Evolutionary conservation across 92 coral and sea anemone species (phyloP), one percentile per base, ranked within the genome.

Genomic region (Actinostola sp.): DNA sequence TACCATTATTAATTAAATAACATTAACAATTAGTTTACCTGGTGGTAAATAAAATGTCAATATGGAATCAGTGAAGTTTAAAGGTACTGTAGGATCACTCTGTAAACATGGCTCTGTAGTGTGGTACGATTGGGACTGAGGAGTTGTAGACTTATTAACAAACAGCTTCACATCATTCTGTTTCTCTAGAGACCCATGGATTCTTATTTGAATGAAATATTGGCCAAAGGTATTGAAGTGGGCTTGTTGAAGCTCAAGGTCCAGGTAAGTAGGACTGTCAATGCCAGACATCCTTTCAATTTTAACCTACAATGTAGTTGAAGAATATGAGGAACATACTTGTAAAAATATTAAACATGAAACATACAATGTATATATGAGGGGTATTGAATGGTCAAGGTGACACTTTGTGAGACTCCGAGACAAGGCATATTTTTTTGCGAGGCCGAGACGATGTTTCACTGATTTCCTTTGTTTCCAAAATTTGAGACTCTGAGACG

Each of bases 11-110:
- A n/a, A n/a, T n/a, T n/a, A n/a, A 13, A 10, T 29, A 43, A 25
- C 46, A 67, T 14, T 8, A 14, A 45, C 12, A 2, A n/a, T 36
- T 19, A 6, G 11, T 45, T 72, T 34, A 90, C 96, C 96, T 64
- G 77, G 82, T 35, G 96, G 96, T 76, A 90, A 24, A 70, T 70
- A 75, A 72, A 90, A 90, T n/a, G 75, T 35, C 45, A 90, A 61
- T 52, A 21, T 52, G 8, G 85, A 75, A 51, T 83, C 89, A 53
- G 48, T 70, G 70, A 90, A 71, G 13, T 56, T 35, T 19, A 75
- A 30, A 0, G 88, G 82, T 1, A 52, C 61, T 0, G 68, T 81
- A 10, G 66, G 66, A 60, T 80, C 81, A 39, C 76, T 77, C 54
- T 86, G 89, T 13, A 54, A 41, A 69, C 84, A 86, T 6, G 84